Conservation (phyloP, 2,797 vertebrate genomes). For the Manis javanica region DNA sequence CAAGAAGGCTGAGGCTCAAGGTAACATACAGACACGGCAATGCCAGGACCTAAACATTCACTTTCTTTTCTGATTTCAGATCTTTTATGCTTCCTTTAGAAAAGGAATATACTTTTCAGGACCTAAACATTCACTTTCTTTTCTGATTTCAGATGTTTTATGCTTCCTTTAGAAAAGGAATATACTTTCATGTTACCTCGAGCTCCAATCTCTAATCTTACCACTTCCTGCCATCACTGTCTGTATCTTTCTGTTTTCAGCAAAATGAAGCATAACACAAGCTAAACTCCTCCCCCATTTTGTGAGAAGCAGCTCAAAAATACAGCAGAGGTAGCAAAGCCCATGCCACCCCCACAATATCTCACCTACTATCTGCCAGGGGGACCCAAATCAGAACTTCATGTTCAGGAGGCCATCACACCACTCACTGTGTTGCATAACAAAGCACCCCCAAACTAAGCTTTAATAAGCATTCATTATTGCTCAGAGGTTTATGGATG, state of each 20-base stretch:
- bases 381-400: not conserved
- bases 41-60: not conserved
- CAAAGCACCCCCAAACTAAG: not conserved
- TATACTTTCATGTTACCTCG: not conserved
- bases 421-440: not conserved
- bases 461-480: not conserved
- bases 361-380: not conserved
- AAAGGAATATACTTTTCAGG: not conserved
- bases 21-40: not conserved
- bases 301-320: not conserved
- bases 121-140: not conserved
- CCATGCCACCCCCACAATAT: too few species aligned
- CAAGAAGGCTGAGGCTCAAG: not conserved
- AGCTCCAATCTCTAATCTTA: not conserved
- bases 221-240: not conserved
- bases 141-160: not conserved
- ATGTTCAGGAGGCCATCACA: not conserved
- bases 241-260: not conserved
- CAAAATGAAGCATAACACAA: slow-evolving; percentile 31
- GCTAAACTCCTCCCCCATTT: not conserved
- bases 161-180: not conserved
- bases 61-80: slow-evolving; percentile 11
- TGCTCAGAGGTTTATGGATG: not conserved
- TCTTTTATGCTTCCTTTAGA: not conserved
- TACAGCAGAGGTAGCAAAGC: not conserved